Base-by-base conservation (phyloP, 2,888 invertebrate genomes). In the Corythucha ciliata region DNA sequence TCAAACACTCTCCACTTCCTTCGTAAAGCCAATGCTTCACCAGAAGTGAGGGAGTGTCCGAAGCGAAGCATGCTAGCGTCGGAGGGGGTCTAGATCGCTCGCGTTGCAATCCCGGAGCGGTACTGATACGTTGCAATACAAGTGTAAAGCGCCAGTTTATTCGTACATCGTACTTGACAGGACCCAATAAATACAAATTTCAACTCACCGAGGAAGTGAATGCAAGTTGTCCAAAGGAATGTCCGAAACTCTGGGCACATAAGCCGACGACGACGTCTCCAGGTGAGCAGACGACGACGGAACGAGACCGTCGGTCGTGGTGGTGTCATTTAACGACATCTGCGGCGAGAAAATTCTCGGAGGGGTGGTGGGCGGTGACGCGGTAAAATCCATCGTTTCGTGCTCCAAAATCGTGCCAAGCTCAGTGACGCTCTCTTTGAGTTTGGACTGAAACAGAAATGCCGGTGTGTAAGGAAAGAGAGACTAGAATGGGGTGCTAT, bases 321-420 rank as follows among this genome's bases (percentile, higher is more conserved):
- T 24, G 14, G 37, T 29, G 20, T 32, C 40, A n/a, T n/a, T n/a
- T n/a, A n/a, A 41, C 1, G 40, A 29, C 37, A 37, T 16, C 12
- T 8, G 48, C 26, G 50, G 57, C 21, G 52, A 46, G n/a, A 52
- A 42, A n/a, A 50, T 44, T 20, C 46, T 32, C 7, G 60, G 53
- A 7, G 58, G 58, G 8, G 61, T 55, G 22, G 61, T 61, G 42
- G 81, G 80, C n/a, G 79, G 74, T 54, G 79, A 78, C 51, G 75
- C 76, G 12, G 76, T 74, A 66, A 90, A 89, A 63, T 89, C 80
- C 82, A 93, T 87, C 0, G 91, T 78, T 68, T 90, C 89, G 65
- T 92, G 87, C 66, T 94, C 94, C 63, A 88, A 76, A 56, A 94
- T 93, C n/a, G 93, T 91, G 32, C 89, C 89, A 63, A 94, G 70